These are phyloP conservation scores for Sebastes goodei DNA, from an alignment of 2,797 vertebrate species.

Conservation along the genomic window DNA sequence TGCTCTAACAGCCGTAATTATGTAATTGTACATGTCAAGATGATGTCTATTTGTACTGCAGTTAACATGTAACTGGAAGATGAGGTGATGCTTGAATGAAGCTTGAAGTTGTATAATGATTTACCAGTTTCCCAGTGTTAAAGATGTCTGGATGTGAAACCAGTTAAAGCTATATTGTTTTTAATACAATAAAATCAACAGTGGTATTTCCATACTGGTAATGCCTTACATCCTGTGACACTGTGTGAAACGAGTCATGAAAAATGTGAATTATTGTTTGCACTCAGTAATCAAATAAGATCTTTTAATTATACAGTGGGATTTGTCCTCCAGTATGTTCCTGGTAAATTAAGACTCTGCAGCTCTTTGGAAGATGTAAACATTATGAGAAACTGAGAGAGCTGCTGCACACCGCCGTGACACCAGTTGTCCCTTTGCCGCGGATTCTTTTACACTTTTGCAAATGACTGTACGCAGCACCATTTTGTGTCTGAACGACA, in stretches of 20 bases:
- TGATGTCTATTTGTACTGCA: background rate
- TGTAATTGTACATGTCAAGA: slow-evolving; percentile 14
- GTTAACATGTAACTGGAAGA: background rate
- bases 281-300: background rate
- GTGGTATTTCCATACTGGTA: background rate
- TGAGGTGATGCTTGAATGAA: background rate
- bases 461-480: background rate
- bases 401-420: background rate
- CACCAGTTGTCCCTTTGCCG: background rate
- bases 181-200: background rate
- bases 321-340: background rate
- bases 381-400: background rate
- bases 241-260: background rate
- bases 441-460: background rate
- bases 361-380: background rate
- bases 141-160: background rate
- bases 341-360: background rate
- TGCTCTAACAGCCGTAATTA: slow-evolving; percentile 12
- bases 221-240: background rate
- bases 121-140: background rate
- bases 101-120: background rate
- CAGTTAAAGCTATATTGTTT: background rate
- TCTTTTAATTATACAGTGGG: background rate
- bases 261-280: background rate
- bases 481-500: slow-evolving; percentile 8